Base-by-base conservation (phyloP, 2,113 vertebrate genomes). In the Lota lota region DNA sequence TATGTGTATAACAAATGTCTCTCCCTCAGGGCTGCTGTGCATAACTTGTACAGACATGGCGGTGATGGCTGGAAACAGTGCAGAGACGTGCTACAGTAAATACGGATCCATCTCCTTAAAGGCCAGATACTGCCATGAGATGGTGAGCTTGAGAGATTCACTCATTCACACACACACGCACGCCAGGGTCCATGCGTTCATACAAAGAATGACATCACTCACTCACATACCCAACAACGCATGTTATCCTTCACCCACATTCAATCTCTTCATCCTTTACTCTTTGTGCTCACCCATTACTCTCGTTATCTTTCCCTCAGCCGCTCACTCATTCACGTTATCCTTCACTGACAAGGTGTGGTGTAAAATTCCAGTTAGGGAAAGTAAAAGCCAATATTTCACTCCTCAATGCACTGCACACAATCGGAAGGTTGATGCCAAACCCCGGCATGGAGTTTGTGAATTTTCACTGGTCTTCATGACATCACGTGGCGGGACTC, bases 1-100 rank as follows among this genome's bases (percentile, higher is more conserved):
- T 33, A 4, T 33, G 28, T 33, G 28, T 33, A 6, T 33, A 33
- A 33, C 2, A 4, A 6, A 47, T 14, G 40, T 14, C 40, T 14
- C 10, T 19, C 1, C 20, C 0, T 2, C 86, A 97, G 96, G 96
- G 20, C 87, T 97, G 79, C 83, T 98, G 40, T 97, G 96, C 0
- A 75, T 98, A 62, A 98, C 96, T 0, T 98, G 96, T 81, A 97
- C 96, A 0, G 96, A 98, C 90, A 95, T 95, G 95, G 95, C 93
- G 0, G 96, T 97, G 72, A 88, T 96, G 93, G 96, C 96, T 0
- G 96, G 96, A 19, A 97, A 97, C 90, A 93, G 88, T 0, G 88
- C 93, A 0, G 95, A 98, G 84, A 98, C 96, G 0, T 98, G 95
- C 74, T 98, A 97, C 87, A 93, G 94, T 87, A 98, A 98, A 79